Evolutionary conservation across 2,797 vertebrate genomes (phyloP).

Genomic region (Acestrorhynchus altus): DNA sequence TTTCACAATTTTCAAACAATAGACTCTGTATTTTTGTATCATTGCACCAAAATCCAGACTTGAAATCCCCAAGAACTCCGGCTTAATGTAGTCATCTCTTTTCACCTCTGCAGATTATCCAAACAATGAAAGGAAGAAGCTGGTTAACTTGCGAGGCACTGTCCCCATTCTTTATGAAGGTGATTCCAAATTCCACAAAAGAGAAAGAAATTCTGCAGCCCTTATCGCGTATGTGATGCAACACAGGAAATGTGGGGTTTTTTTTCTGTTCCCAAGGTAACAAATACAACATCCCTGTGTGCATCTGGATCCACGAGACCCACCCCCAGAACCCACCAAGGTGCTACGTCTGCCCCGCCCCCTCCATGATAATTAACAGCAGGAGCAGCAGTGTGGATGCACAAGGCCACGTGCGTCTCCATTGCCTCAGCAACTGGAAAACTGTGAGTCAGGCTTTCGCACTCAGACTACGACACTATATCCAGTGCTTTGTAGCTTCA

Average conservation of each 20-base stretch:
- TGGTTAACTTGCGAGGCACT: constrained; percentile 74
- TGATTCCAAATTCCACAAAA: constrained; percentile 44
- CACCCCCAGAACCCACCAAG: constrained; percentile 73
- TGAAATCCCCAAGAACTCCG: no score
- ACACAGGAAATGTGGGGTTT: not conserved
- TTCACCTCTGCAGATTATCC: constrained; percentile 67
- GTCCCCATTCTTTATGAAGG: constrained; percentile 73
- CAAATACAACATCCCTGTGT: constrained; percentile 77
- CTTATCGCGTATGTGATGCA: not conserved
- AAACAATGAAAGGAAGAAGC: constrained; percentile 71
- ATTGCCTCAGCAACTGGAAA: constrained; percentile 71
- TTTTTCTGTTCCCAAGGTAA: constrained; percentile 60
- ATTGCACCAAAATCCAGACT: no score
- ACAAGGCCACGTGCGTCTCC: constrained; percentile 66
- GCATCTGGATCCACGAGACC: constrained; percentile 79
- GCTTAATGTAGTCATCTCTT: not conserved
- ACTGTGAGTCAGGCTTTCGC: constrained; percentile 58
- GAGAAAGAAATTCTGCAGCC: not conserved
- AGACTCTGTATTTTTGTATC: no score
- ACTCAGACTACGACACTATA: not conserved
- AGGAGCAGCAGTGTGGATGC: constrained; percentile 71
- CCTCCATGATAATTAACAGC: constrained; percentile 75
- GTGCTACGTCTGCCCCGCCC: constrained; percentile 72
- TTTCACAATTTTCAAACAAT: no score
- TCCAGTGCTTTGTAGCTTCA: not conserved